Evolutionary conservation across 2,113 vertebrate genomes (phyloP).

Genomic region (Petaurus breviceps): DNA sequence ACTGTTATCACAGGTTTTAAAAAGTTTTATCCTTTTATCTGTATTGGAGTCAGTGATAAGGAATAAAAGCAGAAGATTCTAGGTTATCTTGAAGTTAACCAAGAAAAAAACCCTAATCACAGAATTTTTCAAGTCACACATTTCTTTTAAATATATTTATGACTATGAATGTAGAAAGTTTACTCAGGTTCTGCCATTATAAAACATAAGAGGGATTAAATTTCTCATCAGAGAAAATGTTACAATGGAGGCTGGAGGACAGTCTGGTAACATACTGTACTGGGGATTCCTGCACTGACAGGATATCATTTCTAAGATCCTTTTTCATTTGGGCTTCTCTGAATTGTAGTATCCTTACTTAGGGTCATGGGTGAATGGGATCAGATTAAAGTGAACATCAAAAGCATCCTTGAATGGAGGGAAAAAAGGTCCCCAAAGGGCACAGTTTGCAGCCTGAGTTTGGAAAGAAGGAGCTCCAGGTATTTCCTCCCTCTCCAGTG

Average conservation of each 20-base stretch:
- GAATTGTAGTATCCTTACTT: neutral
- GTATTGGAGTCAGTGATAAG: neutral
- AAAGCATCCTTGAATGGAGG: neutral
- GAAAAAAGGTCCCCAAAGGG: neutral
- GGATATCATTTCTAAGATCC: neutral
- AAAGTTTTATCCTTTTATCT: neutral
- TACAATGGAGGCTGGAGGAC: constrained; percentile 33
- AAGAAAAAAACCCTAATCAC: neutral
- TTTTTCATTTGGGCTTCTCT: neutral
- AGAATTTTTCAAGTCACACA: neutral
- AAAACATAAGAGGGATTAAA: neutral
- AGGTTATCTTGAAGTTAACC: neutral
- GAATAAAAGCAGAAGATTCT: neutral
- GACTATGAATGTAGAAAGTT: neutral
- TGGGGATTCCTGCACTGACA: neutral
- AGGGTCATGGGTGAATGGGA: neutral
- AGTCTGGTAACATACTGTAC: neutral
- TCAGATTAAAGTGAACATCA: neutral
- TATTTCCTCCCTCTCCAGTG: neutral
- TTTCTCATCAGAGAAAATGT: constrained; percentile 1
- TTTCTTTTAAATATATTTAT: neutral
- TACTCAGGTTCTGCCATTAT: constrained; percentile 31
- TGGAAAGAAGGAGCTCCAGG: neutral
- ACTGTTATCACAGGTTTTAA: neutral
- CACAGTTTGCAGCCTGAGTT: neutral